phyloP scores from a whole-genome alignment of 2,113 vertebrate genomes.

The Pogona vitticeps region DNA sequence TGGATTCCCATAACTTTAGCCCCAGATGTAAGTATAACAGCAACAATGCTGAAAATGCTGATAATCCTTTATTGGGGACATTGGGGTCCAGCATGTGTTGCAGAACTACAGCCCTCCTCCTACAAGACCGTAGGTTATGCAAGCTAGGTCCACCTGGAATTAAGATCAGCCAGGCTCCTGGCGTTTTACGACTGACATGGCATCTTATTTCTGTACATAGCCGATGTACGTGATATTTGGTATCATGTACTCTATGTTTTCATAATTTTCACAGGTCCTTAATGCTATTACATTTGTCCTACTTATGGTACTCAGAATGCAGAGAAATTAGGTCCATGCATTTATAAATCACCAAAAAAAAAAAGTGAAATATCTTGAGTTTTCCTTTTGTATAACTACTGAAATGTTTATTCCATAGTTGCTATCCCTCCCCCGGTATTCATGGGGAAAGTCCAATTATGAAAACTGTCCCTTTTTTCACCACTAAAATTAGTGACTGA shows the following conservation, averaged over 20 bases:
- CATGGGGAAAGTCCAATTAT: background rate
- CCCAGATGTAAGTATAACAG: conserved; percentile 91
- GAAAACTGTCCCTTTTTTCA: too few species aligned
- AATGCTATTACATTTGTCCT: background rate
- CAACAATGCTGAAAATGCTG: background rate
- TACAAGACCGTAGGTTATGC: background rate
- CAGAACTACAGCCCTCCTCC: background rate
- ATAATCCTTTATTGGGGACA: background rate
- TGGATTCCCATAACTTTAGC: conserved; percentile 97
- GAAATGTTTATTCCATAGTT: background rate
- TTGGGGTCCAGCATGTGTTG: background rate
- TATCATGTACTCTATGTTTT: background rate
- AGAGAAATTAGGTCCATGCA: background rate
- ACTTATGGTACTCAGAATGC: background rate
- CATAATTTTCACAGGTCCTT: background rate
- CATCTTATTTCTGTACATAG: background rate
- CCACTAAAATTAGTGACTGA: too few species aligned
- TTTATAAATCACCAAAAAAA: background rate
- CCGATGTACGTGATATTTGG: background rate
- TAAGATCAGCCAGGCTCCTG: background rate
- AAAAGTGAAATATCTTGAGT: background rate
- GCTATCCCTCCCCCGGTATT: background rate
- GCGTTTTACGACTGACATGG: background rate
- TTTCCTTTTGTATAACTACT: background rate
- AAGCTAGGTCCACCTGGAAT: background rate